Evolutionary conservation across 2,113 vertebrate species (phyloP), one percentile per base, ranked within the genome.

Genomic region (Oncorhynchus mykiss): DNA sequence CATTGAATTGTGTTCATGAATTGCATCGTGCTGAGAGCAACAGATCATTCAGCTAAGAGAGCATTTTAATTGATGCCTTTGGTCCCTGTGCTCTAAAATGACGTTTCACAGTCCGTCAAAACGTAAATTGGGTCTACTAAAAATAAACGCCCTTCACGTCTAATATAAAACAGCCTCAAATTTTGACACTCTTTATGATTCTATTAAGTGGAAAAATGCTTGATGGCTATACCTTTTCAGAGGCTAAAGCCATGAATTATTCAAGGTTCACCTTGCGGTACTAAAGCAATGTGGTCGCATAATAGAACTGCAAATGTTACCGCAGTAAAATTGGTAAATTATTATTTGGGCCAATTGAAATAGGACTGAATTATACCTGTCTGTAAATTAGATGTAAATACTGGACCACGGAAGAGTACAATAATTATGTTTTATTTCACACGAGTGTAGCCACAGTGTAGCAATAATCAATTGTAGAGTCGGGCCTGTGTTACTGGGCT

Each of bases 231-330:
- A 82, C 82, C 79, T 70, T 78, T 9, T 77, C 73, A 80, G 78
- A 74, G 79, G 73, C 79, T 82, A 82, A 85, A 84, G 79, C 78
- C 79, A 83, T 87, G 84, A 84, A 91, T 87, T 86, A 80, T 82
- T 67, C 76, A 82, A 83, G 83, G 84, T 90, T 86, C 82, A 89
- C 82, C 84, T 84, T 84, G 71, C 73, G 77, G 84, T 82, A 81
- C 86, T 80, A 78, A 85, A 86, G 79, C 75, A 80, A 79, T 20
- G 48, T 75, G 74, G 39, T 45, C 16, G 71, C 81, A 87, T 86
- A 89, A 89, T 89, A 80, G 77, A 89, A 85, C 82, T 79, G 84
- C 84, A 87, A 87, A 87, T 88, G 82, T 81, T 89, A 86, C 72
- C 75, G 81, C 79, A 76, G 83, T 77, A 86, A 83, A 85, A 84